phyloP scores from a whole-genome alignment of 2,113 vertebrate species.

The Gavia stellata region DNA sequence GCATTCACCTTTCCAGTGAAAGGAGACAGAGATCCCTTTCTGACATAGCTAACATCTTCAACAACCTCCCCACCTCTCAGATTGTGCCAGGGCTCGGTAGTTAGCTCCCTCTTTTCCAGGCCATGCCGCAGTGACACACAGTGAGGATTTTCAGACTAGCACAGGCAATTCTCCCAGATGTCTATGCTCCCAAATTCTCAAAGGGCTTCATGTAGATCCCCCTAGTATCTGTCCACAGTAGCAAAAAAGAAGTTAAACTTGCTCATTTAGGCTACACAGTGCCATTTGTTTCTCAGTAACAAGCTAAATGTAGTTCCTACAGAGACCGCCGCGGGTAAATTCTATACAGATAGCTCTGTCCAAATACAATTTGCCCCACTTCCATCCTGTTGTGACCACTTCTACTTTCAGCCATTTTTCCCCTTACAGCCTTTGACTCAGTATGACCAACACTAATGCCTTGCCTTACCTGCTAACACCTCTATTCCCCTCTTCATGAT shows the following conservation, averaged over 20 bases:
- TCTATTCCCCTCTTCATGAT: background rate
- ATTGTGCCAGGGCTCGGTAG: background rate
- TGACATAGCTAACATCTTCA: background rate
- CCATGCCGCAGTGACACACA: background rate
- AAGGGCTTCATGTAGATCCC: background rate
- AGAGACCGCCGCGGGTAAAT: background rate
- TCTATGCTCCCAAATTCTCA: background rate
- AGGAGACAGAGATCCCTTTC: background rate
- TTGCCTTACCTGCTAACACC: background rate
- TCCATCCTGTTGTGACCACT: background rate
- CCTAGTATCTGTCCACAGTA: fast-evolving
- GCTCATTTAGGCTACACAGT: background rate
- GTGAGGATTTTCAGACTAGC: background rate
- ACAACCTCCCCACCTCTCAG: background rate
- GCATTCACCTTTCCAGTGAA: background rate
- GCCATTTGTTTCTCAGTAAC: background rate
- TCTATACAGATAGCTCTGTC: background rate
- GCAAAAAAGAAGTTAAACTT: background rate
- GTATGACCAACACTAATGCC: background rate
- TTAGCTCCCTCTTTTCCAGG: background rate
- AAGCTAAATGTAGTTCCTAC: background rate
- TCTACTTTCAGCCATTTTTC: background rate
- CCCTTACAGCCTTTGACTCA: background rate
- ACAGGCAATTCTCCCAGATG: background rate
- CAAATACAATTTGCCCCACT: background rate